Evolutionary conservation across 2,113 vertebrate genomes (phyloP), one percentile per base, ranked within the genome.

Genomic region (Phylloscopus trochiloides): DNA sequence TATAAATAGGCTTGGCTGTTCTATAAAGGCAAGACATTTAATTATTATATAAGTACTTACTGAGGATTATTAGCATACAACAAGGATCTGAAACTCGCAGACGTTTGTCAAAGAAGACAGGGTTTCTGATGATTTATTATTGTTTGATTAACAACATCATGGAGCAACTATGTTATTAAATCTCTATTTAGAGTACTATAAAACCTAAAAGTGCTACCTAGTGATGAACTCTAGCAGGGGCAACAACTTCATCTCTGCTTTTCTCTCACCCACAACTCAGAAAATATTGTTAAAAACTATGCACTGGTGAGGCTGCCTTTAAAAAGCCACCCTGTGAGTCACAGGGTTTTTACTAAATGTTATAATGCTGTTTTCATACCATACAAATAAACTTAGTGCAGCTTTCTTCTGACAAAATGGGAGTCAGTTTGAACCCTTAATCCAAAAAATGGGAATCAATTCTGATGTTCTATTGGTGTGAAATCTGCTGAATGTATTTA

Each of bases 41-140:
- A 93, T 94, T 95, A 94, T 72, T 87, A 85, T 63, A 81, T 72
- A 82, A 88, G 87, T 72, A 94, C 70, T 70, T 75, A 82, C 57
- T 72, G 91, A 97, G 66, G 82, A 95, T 88, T 84, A 94, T 93
- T 85, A 86, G 84, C 80, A 91, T 73, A 91, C 65, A 86, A 96
- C 43, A 57, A 73, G 75, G 77, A 86, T 91, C 71, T 78, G 73
- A 95, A 97, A 91, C 55, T 95, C 62, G 80, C 74, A 85, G 88
- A 71, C 4, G 1, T 93, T 82, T 89, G 92, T 96, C 90, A 94
- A 92, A 88, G 82, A 96, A 92, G 62, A 85, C 85, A 63, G 84
- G 72, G 72, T 92, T 97, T 88, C 79, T 90, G 66, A 84, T 87
- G 90, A 88, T 95, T 89, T 96, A 96, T 92, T 95, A 86, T 85